Evolutionary conservation across 2,113 vertebrate species (phyloP).

Genomic region (Macrotus californicus): DNA sequence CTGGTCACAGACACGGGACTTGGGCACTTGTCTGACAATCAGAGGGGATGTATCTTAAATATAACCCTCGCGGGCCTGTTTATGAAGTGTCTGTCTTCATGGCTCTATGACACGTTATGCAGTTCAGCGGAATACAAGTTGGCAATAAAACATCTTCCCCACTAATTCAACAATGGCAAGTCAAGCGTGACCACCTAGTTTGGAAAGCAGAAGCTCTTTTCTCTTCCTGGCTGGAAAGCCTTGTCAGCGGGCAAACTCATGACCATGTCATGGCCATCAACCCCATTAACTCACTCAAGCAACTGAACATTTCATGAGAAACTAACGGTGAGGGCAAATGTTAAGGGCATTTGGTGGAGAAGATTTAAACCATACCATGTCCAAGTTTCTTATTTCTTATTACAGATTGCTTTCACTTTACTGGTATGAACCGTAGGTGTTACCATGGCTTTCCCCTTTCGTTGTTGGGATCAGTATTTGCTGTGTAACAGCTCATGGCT

Average conservation of each 20-base stretch:
- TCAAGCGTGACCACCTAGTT: background rate
- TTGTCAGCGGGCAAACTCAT: slow-evolving; percentile 8
- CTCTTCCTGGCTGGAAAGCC: background rate
- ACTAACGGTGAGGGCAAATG: background rate
- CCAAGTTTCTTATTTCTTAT: slow-evolving; percentile 24
- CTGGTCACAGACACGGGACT: background rate
- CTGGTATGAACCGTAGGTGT: background rate
- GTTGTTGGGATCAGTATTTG: background rate
- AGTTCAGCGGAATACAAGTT: background rate
- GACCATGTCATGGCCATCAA: background rate
- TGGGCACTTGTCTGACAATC: background rate
- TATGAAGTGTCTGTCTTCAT: background rate
- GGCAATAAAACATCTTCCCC: background rate
- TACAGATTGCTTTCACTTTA: slow-evolving; percentile 25
- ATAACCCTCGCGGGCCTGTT: background rate
- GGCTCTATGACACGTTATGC: background rate
- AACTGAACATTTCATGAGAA: slow-evolving; percentile 40
- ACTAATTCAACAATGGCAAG: background rate
- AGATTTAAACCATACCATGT: background rate
- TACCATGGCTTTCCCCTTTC: background rate
- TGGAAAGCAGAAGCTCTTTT: background rate
- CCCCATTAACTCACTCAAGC: background rate
- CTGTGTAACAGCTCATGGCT: background rate
- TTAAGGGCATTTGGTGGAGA: background rate
- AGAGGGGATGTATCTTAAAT: background rate